Evolutionary conservation across 1,140 invertebrate species (phyloP).

Genomic region (Pemphigus obesinymphae): DNA sequence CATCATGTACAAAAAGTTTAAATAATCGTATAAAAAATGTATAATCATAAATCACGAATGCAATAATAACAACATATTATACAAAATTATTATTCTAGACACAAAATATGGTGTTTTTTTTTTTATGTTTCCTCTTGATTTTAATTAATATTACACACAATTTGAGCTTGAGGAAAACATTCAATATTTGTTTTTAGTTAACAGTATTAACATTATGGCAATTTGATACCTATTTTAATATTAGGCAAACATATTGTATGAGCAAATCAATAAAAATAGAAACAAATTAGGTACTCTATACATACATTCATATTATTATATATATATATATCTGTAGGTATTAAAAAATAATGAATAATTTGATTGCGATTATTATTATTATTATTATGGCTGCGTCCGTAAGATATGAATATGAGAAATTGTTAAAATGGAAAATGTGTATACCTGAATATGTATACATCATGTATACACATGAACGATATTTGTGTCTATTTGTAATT

Average conservation of each 20-base stretch:
- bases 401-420: no score
- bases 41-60: not conserved
- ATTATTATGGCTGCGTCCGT: not conserved
- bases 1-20: not conserved
- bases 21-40: not conserved
- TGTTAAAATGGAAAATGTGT: no score
- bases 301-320: no score
- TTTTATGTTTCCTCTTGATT: not conserved
- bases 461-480: no score
- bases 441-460: no score
- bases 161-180: conserved; percentile 10
- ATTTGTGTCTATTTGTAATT: no score
- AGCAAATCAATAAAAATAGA: not conserved
- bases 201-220: no score
- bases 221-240: not conserved
- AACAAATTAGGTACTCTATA: not conserved
- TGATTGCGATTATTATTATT: conserved; percentile 10
- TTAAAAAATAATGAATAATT: not conserved
- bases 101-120: not conserved
- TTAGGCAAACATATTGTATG: not conserved
- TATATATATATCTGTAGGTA: not conserved
- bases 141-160: not conserved
- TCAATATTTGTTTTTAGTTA: not conserved
- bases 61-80: not conserved
- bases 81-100: not conserved